Conservation (phyloP, 2,797 vertebrate genomes). For the Vultur gryphus region DNA sequence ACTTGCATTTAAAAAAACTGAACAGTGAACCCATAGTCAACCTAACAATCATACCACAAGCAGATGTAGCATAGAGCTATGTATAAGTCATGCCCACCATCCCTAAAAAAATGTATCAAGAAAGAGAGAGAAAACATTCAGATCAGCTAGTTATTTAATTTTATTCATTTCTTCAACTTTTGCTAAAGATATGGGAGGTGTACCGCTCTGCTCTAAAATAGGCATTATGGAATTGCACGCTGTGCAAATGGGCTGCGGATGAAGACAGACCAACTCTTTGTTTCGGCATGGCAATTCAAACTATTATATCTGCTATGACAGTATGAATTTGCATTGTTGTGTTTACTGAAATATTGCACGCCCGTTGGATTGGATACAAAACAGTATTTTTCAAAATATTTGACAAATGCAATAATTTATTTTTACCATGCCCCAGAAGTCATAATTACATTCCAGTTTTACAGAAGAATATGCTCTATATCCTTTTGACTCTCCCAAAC, state of each 20-base stretch:
- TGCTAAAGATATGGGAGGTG: neutral
- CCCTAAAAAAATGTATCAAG: fast-evolving
- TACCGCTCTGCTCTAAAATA: neutral
- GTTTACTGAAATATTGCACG: neutral
- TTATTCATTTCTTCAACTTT: neutral
- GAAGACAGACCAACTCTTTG: neutral
- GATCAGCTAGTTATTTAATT: neutral
- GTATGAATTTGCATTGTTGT: neutral
- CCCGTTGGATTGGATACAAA: neutral
- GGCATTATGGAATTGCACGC: neutral
- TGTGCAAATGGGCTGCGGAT: neutral
- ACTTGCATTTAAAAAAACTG: neutral
- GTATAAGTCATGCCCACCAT: neutral
- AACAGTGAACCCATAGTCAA: neutral
- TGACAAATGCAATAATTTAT: neutral
- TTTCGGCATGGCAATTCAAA: neutral
- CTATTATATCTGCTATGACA: neutral
- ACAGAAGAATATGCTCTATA: neutral
- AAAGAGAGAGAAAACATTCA: neutral
- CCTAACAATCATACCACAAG: neutral
- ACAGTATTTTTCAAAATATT: neutral
- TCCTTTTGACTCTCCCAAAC: neutral
- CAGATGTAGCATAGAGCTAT: neutral
- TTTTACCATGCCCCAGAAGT: neutral
- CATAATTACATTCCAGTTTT: neutral